phyloP scores from a whole-genome alignment of 2,888 invertebrate genomes.

The Hipparchia sbordonii region DNA sequence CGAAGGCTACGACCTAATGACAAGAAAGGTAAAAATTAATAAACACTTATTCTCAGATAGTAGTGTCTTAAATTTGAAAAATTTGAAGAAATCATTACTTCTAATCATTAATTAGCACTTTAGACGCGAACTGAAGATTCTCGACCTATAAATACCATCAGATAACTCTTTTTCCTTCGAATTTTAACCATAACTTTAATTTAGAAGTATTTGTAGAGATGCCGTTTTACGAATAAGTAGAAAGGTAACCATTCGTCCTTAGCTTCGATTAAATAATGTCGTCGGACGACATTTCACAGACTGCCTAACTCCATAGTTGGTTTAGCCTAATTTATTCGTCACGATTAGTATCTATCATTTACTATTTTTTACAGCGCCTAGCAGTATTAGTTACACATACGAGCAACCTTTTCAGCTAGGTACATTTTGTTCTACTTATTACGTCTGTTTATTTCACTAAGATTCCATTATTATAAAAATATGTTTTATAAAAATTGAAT shows the following conservation, averaged over 20 bases:
- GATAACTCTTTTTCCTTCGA: neutral
- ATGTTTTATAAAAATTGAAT: too few species aligned
- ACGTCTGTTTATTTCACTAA: too few species aligned
- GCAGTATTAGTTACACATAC: too few species aligned
- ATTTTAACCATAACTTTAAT: slow-evolving; percentile 17
- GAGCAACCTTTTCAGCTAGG: too few species aligned
- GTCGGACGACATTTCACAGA: slow-evolving; percentile 33
- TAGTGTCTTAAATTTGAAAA: neutral
- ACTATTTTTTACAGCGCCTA: neutral
- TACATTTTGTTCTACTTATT: too few species aligned
- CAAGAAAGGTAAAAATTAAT: neutral
- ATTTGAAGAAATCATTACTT: neutral
- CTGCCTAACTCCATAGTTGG: slow-evolving; percentile 18
- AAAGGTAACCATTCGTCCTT: slow-evolving; percentile 36
- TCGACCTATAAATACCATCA: neutral
- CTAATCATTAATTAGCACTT: slow-evolving; percentile 3
- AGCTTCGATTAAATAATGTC: slow-evolving; percentile 35
- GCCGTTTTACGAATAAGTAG: slow-evolving; percentile 26
- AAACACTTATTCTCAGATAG: neutral
- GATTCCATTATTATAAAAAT: too few species aligned
- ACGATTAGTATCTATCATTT: slow-evolving; percentile 29
- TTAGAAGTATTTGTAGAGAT: slow-evolving; percentile 14
- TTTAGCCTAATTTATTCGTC: slow-evolving; percentile 11
- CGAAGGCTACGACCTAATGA: neutral
- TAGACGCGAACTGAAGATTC: slow-evolving; percentile 7